phyloP scores from a whole-genome alignment of 2,113 vertebrate species.

The Mustelus asterias region DNA sequence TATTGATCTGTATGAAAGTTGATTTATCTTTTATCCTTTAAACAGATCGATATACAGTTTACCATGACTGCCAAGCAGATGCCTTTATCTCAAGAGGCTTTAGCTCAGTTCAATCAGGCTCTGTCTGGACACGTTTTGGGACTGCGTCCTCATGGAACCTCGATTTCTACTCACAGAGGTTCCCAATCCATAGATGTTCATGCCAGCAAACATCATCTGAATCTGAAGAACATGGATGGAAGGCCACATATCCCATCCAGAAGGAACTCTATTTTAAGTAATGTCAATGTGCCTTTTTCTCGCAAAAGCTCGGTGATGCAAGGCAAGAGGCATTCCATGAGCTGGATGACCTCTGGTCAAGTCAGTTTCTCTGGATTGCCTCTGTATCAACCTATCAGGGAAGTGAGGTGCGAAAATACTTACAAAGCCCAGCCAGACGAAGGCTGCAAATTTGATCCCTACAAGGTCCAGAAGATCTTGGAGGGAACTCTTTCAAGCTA shows the following conservation, averaged over 20 bases:
- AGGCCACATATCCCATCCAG: conserved; percentile 48
- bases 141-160: background rate
- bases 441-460: conserved; percentile 48
- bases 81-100: conserved; percentile 43
- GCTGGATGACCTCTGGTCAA: conserved; percentile 49
- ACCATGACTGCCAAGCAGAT: conserved; percentile 43
- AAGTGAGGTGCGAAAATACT: conserved; percentile 50
- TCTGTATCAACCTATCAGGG: conserved; percentile 47
- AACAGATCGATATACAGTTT: background rate
- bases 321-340: conserved; percentile 53
- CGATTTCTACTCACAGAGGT: conserved; percentile 39
- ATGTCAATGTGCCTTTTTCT: conserved; percentile 13
- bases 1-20: background rate
- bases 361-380: conserved; percentile 65
- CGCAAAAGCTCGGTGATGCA: conserved; percentile 40
- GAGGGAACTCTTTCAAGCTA: conserved; percentile 44
- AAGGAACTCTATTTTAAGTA: conserved; percentile 51
- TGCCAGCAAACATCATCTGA: conserved; percentile 37
- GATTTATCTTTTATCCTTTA: conserved; percentile 26
- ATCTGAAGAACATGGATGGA: conserved; percentile 42
- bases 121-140: conserved; percentile 36
- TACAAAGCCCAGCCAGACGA: conserved; percentile 50
- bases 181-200: conserved; percentile 47
- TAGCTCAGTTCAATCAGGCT: conserved; percentile 41
- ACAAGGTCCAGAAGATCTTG: conserved; percentile 45